Conservation (phyloP, 2,113 vertebrate genomes). For the Oxyura jamaicensis region DNA sequence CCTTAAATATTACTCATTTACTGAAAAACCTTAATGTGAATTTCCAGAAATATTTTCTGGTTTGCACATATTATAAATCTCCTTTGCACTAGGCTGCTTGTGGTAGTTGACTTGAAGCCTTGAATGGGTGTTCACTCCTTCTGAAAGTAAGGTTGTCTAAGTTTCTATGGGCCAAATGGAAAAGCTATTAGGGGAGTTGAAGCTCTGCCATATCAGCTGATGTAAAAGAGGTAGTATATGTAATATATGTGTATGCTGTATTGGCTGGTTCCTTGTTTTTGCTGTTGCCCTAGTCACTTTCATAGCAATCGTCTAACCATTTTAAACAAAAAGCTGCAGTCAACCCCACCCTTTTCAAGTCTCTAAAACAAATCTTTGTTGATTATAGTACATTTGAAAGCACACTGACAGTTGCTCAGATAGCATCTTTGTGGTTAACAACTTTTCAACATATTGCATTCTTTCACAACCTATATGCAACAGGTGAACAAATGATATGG, state of each 20-base stretch:
- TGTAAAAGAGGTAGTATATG: neutral
- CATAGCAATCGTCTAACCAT: neutral
- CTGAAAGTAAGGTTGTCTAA: neutral
- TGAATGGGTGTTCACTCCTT: neutral
- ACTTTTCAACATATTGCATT: neutral
- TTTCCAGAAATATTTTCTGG: neutral
- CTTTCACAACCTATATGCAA: neutral
- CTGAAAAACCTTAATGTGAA: neutral
- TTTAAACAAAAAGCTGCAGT: neutral
- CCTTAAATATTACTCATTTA: neutral
- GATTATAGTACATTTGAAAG: neutral
- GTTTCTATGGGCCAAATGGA: slow-evolving; percentile 12
- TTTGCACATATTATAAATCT: neutral
- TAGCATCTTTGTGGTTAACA: slow-evolving; percentile 12
- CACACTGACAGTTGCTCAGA: neutral
- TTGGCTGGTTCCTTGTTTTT: neutral
- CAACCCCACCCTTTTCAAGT: neutral
- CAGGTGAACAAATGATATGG: neutral
- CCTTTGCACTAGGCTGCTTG: neutral
- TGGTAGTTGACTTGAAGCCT: neutral
- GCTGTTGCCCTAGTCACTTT: neutral
- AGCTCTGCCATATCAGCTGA: slow-evolving; percentile 31
- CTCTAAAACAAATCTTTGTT: slow-evolving; percentile 5
- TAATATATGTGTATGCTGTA: neutral
- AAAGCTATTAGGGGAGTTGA: neutral